phyloP scores from a whole-genome alignment of 1,140 invertebrate genomes.

The Eumaeus atala region DNA sequence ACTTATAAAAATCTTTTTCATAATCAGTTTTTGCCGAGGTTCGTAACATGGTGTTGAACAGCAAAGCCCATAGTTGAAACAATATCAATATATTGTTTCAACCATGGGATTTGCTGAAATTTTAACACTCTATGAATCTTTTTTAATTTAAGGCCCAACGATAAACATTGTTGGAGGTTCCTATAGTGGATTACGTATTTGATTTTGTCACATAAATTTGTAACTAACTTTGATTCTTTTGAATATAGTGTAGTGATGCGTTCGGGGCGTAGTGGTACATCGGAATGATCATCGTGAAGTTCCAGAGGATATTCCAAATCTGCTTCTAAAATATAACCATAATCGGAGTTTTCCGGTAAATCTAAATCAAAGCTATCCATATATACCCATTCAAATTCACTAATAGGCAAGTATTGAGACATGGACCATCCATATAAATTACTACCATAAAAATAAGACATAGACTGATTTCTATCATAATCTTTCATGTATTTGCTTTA shows the following conservation, averaged over 20 bases:
- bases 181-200: constrained; percentile 72
- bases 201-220: constrained; percentile 45
- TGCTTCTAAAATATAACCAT: constrained; percentile 75
- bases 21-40: not conserved
- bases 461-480: constrained; percentile 48
- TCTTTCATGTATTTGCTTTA: constrained; percentile 61
- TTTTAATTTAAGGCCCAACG: not conserved
- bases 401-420: constrained; percentile 54
- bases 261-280: constrained; percentile 70
- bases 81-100: constrained; percentile 6
- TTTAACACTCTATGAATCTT: constrained; percentile 16
- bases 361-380: constrained; percentile 45
- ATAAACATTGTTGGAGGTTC: too few species aligned
- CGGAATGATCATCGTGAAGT: constrained; percentile 72
- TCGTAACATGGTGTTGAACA: constrained; percentile 7
- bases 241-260: constrained; percentile 25
- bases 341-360: constrained; percentile 44
- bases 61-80: too few species aligned
- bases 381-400: constrained; percentile 63
- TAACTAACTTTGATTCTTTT: constrained; percentile 44
- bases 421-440: constrained; percentile 75
- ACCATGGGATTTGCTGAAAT: too few species aligned
- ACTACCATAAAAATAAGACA: constrained; percentile 70
- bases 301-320: constrained; percentile 35
- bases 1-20: constrained; percentile 15